phyloP scores from a whole-genome alignment of 2,888 invertebrate species.

The Pyrrhia umbra region DNA sequence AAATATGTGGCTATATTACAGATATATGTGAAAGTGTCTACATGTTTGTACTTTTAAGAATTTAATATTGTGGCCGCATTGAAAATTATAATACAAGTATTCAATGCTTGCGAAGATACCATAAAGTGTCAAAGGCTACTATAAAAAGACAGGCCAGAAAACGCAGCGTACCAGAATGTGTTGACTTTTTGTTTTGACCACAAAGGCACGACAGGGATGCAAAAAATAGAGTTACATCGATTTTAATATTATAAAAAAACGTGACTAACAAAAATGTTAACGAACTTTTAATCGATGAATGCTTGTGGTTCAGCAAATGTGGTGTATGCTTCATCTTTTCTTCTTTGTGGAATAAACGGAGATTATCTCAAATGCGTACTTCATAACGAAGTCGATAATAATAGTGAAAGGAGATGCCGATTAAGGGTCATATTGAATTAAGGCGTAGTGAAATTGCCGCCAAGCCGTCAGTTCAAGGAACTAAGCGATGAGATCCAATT shows the following conservation, averaged over 20 bases:
- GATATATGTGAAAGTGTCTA: conserved; percentile 22
- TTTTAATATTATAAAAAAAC: conserved; percentile 39
- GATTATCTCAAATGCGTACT: conserved; percentile 34
- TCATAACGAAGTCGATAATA: conserved; percentile 43
- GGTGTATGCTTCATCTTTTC: conserved; percentile 29
- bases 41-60: conserved; percentile 2
- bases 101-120: conserved; percentile 42
- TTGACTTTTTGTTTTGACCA: conserved; percentile 46
- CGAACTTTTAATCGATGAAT: conserved; percentile 46
- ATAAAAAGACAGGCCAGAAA: conserved; percentile 38
- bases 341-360: conserved; percentile 28
- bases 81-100: conserved; percentile 48
- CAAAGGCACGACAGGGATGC: conserved; percentile 47
- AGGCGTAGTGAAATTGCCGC: conserved; percentile 59
- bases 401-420: conserved; percentile 53
- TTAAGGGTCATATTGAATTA: conserved; percentile 63
- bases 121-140: conserved; percentile 50
- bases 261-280: conserved; percentile 54
- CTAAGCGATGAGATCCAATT: conserved; percentile 74
- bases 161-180: conserved; percentile 32
- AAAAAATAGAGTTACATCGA: conserved; percentile 48
- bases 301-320: conserved; percentile 40
- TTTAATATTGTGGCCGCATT: conserved; percentile 34
- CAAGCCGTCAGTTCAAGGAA: conserved; percentile 64
- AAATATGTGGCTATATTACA: conserved; percentile 14